Conservation (phyloP, 2,888 invertebrate species). For the Synergus laeviventris region DNA sequence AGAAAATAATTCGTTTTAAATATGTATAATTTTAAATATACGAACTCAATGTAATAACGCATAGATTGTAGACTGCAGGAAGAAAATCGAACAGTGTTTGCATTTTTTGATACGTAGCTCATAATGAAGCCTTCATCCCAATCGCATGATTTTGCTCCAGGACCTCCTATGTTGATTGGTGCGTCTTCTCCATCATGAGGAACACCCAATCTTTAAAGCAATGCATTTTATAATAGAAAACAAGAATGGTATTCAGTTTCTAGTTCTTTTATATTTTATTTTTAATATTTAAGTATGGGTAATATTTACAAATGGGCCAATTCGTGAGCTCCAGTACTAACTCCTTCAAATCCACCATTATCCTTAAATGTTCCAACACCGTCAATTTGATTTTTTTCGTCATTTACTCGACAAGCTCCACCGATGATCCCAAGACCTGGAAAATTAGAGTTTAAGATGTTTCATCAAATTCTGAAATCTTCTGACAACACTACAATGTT, state of each 20-base stretch:
- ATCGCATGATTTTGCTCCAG: slow-evolving; percentile 41
- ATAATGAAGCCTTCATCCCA: slow-evolving; percentile 62
- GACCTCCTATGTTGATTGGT: slow-evolving; percentile 34
- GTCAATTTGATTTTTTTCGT: background rate
- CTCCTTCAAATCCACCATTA: slow-evolving; percentile 67
- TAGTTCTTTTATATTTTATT: too few species aligned
- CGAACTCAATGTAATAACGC: background rate
- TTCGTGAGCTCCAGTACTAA: slow-evolving; percentile 69
- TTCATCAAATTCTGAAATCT: too few species aligned
- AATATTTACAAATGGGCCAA: slow-evolving; percentile 68
- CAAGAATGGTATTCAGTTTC: background rate
- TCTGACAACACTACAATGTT: too few species aligned
- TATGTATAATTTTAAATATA: background rate
- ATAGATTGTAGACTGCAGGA: background rate
- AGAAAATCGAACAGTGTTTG: background rate
- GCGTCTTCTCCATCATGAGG: slow-evolving; percentile 60
- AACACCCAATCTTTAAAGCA: slow-evolving; percentile 63
- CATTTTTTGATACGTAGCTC: slow-evolving; percentile 43
- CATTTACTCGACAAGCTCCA: background rate
- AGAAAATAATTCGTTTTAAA: background rate
- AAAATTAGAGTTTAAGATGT: background rate
- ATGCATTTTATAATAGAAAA: background rate
- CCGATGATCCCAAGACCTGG: background rate
- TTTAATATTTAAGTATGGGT: background rate
- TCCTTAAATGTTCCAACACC: slow-evolving; percentile 68